These are phyloP conservation scores for Zapornia atra DNA, from an alignment of 2,113 vertebrate genomes.

Conservation along the genomic window DNA sequence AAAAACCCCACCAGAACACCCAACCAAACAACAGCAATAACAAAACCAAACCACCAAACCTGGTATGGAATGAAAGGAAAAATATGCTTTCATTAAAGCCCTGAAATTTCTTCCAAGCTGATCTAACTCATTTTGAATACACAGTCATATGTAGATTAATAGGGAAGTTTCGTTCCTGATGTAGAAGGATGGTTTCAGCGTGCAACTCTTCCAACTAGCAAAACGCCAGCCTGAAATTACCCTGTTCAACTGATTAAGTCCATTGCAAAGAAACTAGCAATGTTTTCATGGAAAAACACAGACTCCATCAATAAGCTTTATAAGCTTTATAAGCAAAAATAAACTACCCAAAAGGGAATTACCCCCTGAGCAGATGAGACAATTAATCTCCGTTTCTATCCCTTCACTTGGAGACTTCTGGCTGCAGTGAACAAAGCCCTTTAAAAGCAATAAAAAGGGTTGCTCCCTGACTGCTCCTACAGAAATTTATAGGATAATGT, in stretches of 20 bases:
- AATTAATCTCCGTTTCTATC: conserved; percentile 22
- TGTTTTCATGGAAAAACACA: conserved; percentile 18
- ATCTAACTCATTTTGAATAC: neutral
- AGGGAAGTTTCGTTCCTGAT: neutral
- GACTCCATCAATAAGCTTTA: neutral
- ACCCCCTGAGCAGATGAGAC: neutral
- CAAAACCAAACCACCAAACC: neutral
- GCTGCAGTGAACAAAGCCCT: neutral
- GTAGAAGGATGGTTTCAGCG: neutral
- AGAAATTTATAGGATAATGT: conserved; percentile 13
- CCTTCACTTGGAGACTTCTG: neutral
- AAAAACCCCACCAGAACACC: neutral
- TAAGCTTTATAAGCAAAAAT: neutral
- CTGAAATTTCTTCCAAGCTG: neutral
- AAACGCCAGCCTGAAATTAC: neutral
- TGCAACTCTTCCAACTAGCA: neutral
- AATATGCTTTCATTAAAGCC: neutral
- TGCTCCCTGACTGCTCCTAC: neutral
- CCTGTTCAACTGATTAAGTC: neutral
- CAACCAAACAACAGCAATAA: neutral
- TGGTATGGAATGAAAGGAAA: neutral
- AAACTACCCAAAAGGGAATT: conserved; percentile 12
- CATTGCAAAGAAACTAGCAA: neutral
- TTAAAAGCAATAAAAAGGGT: conserved; percentile 24
- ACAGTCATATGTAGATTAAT: neutral